phyloP scores from a whole-genome alignment of 1,140 invertebrate species.

The Globodera ellingtonae region DNA sequence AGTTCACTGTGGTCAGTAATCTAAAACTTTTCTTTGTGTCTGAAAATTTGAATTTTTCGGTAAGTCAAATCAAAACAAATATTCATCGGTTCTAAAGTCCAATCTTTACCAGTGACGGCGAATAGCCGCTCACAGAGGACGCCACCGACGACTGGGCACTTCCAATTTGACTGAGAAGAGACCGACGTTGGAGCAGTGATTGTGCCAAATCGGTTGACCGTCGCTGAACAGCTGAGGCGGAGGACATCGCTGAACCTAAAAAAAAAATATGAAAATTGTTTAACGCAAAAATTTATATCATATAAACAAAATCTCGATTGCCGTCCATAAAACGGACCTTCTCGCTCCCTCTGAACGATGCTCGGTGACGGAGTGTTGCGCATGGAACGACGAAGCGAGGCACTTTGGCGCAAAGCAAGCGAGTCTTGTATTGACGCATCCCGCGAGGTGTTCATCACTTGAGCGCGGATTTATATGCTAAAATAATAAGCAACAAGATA shows the following conservation, averaged over 20 bases:
- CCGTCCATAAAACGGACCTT: not conserved
- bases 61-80: too few species aligned
- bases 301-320: not conserved
- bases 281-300: not conserved
- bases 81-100: too few species aligned
- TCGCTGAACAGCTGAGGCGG: not conserved
- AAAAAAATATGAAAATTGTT: not conserved
- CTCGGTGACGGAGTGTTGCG: not conserved
- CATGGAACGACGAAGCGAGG: not conserved
- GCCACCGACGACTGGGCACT: slow-evolving; percentile 1
- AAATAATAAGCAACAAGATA: too few species aligned
- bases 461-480: too few species aligned
- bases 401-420: not conserved
- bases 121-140: not conserved
- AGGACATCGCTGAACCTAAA: not conserved
- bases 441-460: too few species aligned
- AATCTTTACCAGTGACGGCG: not conserved
- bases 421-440: not conserved
- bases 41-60: too few species aligned
- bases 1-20: slow-evolving; percentile 34
- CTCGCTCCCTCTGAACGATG: not conserved
- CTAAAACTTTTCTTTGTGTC: not conserved
- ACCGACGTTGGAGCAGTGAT: not conserved
- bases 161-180: not conserved
- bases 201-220: slow-evolving; percentile 2